Percentiles rank a stretch among this genome's conserved stretches.
Evolutionary conservation across 2,113 vertebrate species (phyloP).

Genomic region (Alligator mississippiensis): DNA sequence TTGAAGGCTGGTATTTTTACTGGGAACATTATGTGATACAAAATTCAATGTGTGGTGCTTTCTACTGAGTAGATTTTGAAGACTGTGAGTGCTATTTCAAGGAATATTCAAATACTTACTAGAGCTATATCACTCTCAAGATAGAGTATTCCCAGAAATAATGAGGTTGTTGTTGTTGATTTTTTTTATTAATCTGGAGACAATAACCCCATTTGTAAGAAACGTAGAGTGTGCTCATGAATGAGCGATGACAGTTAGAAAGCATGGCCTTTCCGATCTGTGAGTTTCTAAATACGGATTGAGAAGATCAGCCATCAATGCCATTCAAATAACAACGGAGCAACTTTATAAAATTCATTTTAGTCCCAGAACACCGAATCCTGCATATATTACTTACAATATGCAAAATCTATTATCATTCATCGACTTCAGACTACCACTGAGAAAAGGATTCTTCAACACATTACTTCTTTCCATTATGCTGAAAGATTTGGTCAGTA

Average conservation of each 20-base stretch:
- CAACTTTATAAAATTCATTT: conserved; percentile 50
- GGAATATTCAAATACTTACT: not conserved
- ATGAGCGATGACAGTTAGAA: conserved; percentile 28
- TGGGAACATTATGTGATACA: not conserved
- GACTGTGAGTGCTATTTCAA: not conserved
- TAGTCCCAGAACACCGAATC: conserved; percentile 33
- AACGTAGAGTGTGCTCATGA: conserved; percentile 50
- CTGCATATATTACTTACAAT: conserved; percentile 61
- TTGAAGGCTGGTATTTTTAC: conserved; percentile 16
- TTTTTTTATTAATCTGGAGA: conserved; percentile 45
- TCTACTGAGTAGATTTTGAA: not conserved
- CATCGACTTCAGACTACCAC: conserved; percentile 36
- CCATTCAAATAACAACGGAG: conserved; percentile 46
- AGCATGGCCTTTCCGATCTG: conserved; percentile 54
- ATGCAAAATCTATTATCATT: conserved; percentile 54
- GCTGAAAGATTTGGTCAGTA: not conserved
- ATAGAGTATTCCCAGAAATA: not conserved
- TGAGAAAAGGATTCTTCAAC: conserved; percentile 2
- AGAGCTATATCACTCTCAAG: not conserved
- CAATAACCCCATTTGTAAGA: conserved; percentile 46
- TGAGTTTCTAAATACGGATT: conserved; percentile 51
- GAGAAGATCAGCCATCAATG: conserved; percentile 43
- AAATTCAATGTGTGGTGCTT: not conserved
- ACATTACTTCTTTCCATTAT: not conserved
- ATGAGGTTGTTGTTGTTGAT: not conserved